Conservation (phyloP, 2,113 vertebrate genomes). For the Ammodytes dubius region DNA sequence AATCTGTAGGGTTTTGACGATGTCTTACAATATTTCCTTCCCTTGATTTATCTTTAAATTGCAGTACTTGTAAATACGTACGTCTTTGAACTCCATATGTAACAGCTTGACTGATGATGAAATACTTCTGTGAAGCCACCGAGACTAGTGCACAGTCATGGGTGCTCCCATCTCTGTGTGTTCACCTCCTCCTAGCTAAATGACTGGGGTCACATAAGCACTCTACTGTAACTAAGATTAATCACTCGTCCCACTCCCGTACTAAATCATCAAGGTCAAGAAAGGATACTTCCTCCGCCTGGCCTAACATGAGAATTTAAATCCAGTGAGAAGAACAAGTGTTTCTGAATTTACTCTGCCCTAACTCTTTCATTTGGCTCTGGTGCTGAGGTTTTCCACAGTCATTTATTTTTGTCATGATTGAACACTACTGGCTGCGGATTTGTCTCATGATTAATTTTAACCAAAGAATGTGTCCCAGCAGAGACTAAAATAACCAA, state of each 20-base stretch:
- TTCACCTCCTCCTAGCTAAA: constrained; percentile 19
- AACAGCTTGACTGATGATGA: neutral
- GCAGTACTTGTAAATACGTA: neutral
- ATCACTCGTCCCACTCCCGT: constrained; percentile 34
- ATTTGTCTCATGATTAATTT: constrained; percentile 13
- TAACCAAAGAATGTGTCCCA: constrained; percentile 21
- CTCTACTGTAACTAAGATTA: constrained; percentile 30
- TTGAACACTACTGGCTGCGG: constrained; percentile 5
- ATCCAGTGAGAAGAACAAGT: constrained; percentile 38
- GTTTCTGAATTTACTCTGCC: constrained; percentile 42
- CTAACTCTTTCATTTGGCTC: constrained; percentile 36
- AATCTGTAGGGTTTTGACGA: neutral
- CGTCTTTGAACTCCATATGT: neutral
- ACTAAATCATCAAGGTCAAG: constrained; percentile 42
- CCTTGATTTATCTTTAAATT: too few relatives aligned
- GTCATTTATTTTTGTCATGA: constrained; percentile 31
- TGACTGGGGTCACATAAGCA: constrained; percentile 49
- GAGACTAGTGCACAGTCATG: neutral
- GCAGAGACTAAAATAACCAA: constrained; percentile 23
- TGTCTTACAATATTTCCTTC: too few relatives aligned
- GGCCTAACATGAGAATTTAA: constrained; percentile 27
- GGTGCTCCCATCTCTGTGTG: neutral
- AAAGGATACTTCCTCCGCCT: constrained; percentile 35
- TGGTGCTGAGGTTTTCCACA: constrained; percentile 37
- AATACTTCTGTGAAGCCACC: neutral